Evolutionary conservation across 2,888 invertebrate genomes (phyloP).

Genomic region (Myathropa florea): DNA sequence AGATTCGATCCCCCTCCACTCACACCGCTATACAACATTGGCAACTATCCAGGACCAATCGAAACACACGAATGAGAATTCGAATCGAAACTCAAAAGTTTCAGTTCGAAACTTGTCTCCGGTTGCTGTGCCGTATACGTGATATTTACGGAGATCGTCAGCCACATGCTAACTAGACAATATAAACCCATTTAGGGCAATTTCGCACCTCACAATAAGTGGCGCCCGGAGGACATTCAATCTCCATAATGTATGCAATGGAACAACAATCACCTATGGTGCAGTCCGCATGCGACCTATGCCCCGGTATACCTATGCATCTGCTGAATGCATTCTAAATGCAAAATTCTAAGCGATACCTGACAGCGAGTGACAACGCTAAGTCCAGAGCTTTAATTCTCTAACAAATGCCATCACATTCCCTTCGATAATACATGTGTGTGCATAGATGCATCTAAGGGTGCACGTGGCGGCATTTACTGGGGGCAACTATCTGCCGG

Average conservation of each 20-base stretch:
- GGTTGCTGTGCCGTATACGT: slow-evolving; percentile 26
- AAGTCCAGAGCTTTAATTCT: slow-evolving; percentile 10
- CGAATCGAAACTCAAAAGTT: not conserved
- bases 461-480: not conserved
- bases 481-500: not conserved
- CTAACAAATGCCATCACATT: slow-evolving; percentile 13
- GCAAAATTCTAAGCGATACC: slow-evolving; percentile 25
- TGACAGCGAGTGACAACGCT: slow-evolving; percentile 30
- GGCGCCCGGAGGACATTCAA: not conserved
- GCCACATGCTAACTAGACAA: not conserved
- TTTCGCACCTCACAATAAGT: not conserved
- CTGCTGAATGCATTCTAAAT: slow-evolving; percentile 7
- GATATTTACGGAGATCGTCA: slow-evolving; percentile 3
- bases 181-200: not conserved
- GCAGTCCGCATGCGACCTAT: not conserved
- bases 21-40: not conserved
- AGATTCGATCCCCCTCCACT: not conserved
- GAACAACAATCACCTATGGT: slow-evolving; percentile 3
- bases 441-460: not conserved
- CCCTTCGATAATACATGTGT: not conserved
- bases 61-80: not conserved
- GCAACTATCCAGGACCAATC: not conserved
- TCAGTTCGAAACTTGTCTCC: not conserved
- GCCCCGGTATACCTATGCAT: not conserved
- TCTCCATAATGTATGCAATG: slow-evolving; percentile 19